A percentile compares a stretch with the other conserved stretches of the same genome.
Evolutionary conservation across 2,888 invertebrate species (phyloP).

Genomic region (Miltochrista miniata): DNA sequence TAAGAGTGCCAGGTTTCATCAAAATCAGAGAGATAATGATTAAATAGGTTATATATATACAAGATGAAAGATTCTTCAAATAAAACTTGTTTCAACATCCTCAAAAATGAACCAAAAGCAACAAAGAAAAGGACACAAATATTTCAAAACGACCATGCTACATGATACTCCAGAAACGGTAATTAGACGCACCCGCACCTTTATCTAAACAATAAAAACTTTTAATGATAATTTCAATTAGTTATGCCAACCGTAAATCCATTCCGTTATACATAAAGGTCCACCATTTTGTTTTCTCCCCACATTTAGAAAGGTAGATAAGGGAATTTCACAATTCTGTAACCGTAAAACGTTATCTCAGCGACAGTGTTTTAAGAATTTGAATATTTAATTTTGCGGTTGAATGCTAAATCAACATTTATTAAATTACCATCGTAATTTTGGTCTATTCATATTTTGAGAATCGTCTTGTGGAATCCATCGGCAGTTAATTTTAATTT

Average conservation of each 20-base stretch:
- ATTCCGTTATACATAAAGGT: conserved; percentile 26
- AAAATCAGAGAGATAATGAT: too few relatives aligned
- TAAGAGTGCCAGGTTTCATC: too few relatives aligned
- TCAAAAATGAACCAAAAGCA: too few relatives aligned
- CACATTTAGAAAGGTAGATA: conserved; percentile 38
- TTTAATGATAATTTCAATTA: conserved; percentile 47
- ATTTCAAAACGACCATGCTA: neutral
- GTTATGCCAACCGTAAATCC: conserved; percentile 40
- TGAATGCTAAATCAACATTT: conserved; percentile 42
- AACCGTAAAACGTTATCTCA: conserved; percentile 47
- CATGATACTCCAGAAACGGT: conserved; percentile 12
- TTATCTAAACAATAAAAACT: conserved; percentile 40
- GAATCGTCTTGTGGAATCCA: conserved; percentile 8
- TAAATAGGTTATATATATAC: too few relatives aligned
- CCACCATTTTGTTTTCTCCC: conserved; percentile 38
- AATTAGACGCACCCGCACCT: conserved; percentile 27
- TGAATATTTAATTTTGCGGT: conserved; percentile 47
- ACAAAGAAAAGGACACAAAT: too few relatives aligned
- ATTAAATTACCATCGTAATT: conserved; percentile 27
- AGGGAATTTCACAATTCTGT: conserved; percentile 39
- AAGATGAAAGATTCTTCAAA: too few relatives aligned
- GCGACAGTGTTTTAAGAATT: conserved; percentile 44
- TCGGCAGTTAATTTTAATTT: conserved; percentile 3
- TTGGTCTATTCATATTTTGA: conserved; percentile 13
- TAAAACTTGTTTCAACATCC: too few relatives aligned